Evolutionary conservation across 1,140 invertebrate species (phyloP).

Genomic region (Eupeodes corollae): DNA sequence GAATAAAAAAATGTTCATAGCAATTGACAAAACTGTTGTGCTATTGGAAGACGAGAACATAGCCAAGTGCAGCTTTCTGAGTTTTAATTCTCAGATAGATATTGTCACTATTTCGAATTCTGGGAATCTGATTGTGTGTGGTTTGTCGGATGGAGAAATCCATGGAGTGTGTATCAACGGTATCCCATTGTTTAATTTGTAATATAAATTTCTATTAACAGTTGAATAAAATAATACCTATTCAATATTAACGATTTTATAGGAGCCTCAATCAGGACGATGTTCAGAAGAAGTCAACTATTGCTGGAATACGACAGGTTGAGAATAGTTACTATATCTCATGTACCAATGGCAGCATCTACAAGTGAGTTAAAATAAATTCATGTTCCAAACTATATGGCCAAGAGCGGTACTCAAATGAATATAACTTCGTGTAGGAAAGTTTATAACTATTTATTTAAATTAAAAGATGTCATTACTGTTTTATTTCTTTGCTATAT

Average conservation of each 20-base stretch:
- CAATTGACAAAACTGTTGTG: conserved; percentile 29
- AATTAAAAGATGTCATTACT: no score
- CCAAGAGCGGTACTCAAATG: no score
- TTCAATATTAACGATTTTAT: background rate
- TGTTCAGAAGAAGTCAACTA: conserved; percentile 14
- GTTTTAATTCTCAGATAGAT: conserved; percentile 26
- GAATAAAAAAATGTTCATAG: conserved; percentile 27
- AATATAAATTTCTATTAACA: background rate
- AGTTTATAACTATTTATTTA: no score
- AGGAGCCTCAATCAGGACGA: conserved; percentile 21
- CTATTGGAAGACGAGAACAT: conserved; percentile 29
- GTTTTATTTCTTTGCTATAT: no score
- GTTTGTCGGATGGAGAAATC: conserved; percentile 27
- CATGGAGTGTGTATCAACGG: conserved; percentile 32
- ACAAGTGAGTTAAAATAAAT: conserved; percentile 12
- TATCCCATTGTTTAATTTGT: conserved; percentile 21
- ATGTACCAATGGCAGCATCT: conserved; percentile 29
- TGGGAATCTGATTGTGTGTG: conserved; percentile 31
- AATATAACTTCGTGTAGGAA: no score
- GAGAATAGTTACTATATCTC: conserved; percentile 20
- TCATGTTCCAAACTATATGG: no score
- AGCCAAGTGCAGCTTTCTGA: conserved; percentile 25
- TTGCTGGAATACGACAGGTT: conserved; percentile 21
- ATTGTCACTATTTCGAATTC: conserved; percentile 21
- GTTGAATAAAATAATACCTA: background rate